A percentile compares a stretch with the other conserved stretches of the same genome.
Conservation (phyloP, 2,113 vertebrate species). For the Callospermophilus lateralis region DNA sequence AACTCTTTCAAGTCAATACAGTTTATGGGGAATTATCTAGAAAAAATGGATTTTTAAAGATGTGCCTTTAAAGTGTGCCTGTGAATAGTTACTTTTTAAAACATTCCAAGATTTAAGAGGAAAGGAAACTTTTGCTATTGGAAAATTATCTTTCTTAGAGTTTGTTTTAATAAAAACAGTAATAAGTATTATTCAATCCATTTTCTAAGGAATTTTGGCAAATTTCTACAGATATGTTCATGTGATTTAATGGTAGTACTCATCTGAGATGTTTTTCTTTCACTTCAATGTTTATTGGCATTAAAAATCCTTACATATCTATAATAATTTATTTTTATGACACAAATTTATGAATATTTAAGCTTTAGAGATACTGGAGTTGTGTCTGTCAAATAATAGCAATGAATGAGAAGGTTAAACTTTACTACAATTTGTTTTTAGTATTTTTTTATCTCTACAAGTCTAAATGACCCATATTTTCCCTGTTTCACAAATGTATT, state of each 20-base stretch:
- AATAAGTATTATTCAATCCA: constrained; percentile 56
- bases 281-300: constrained; percentile 65
- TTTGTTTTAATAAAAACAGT: constrained; percentile 58
- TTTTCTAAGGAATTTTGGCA: constrained; percentile 75
- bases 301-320: constrained; percentile 46
- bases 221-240: constrained; percentile 62
- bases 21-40: constrained; percentile 64
- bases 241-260: constrained; percentile 62
- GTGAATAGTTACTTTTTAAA: constrained; percentile 71
- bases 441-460: constrained; percentile 2
- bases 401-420: not conserved
- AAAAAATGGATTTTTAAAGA: constrained; percentile 64
- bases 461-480: not conserved
- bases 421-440: constrained; percentile 1
- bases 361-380: not conserved
- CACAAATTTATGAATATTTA: constrained; percentile 22
- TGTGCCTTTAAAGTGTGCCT: constrained; percentile 23
- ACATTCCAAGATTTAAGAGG: constrained; percentile 68
- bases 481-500: not conserved
- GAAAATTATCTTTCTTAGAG: constrained; percentile 73
- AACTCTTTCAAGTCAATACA: constrained; percentile 49
- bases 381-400: not conserved
- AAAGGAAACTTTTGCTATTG: constrained; percentile 74
- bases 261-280: constrained; percentile 54
- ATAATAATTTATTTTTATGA: constrained; percentile 57